Conservation (phyloP, 37 sponge, comb jelly and placozoan genomes). For the Diacarnus erythraeanus region DNA sequence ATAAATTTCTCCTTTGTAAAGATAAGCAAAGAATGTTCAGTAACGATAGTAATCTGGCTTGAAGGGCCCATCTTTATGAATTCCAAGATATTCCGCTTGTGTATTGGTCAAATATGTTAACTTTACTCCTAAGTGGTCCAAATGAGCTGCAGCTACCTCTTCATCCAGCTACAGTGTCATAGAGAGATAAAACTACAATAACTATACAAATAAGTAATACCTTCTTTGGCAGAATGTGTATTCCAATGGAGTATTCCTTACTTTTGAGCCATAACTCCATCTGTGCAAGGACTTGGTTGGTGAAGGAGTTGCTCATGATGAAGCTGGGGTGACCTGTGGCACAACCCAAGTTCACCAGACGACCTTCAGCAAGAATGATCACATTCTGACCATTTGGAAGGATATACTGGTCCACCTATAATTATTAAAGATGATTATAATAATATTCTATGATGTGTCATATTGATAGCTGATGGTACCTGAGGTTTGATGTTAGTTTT, state of each 20-base stretch:
- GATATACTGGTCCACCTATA: slow-evolving; percentile 89
- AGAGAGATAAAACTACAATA: no score
- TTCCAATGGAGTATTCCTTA: slow-evolving; percentile 82
- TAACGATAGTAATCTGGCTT: slow-evolving; percentile 96
- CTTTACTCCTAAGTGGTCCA: slow-evolving; percentile 95
- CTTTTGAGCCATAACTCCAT: slow-evolving; percentile 92
- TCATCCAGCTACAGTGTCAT: slow-evolving; percentile 98
- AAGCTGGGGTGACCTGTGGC: slow-evolving; percentile 98
- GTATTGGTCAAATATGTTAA: slow-evolving; percentile 81
- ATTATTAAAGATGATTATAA: background rate
- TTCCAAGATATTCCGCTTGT: slow-evolving; percentile 95
- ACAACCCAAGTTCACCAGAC: slow-evolving; percentile 99
- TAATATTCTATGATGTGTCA: no score
- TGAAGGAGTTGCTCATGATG: slow-evolving; percentile 99
- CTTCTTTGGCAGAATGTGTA: slow-evolving; percentile 95
- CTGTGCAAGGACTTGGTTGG: slow-evolving; percentile 98
- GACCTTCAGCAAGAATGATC: slow-evolving; percentile 91
- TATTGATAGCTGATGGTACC: no score
- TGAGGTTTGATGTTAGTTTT: slow-evolving; percentile 92
- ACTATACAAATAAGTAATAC: no score
- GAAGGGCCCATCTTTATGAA: slow-evolving; percentile 87
- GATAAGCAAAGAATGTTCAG: no score
- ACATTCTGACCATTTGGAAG: slow-evolving; percentile 88
- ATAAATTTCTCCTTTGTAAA: no score
- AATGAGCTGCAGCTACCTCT: slow-evolving; percentile 93